These are phyloP conservation scores for Lasioglossum figueresi DNA, from an alignment of 2,888 invertebrate species.

Conservation along the genomic window DNA sequence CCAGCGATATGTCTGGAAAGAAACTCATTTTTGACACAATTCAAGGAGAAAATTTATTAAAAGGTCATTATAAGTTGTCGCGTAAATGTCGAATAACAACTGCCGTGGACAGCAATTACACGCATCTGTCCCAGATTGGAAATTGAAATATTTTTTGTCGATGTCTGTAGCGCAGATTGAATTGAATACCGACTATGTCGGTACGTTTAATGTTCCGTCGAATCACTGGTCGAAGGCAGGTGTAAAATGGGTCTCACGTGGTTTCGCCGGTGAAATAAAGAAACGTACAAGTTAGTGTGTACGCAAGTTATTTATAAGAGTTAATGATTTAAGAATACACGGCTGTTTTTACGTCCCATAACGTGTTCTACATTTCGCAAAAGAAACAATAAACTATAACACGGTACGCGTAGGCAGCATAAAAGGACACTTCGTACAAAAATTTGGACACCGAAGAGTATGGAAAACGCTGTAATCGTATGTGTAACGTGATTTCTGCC, in stretches of 20 bases:
- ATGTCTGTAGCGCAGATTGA: background rate
- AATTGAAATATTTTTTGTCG: background rate
- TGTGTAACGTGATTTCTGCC: background rate
- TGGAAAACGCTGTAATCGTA: background rate
- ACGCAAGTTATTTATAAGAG: constrained; percentile 31
- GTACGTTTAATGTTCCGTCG: background rate
- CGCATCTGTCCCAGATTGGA: background rate
- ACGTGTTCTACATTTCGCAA: constrained; percentile 13
- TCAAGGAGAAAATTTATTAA: background rate
- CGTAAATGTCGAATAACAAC: background rate
- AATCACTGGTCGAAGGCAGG: constrained; percentile 9
- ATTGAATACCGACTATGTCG: background rate
- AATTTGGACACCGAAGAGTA: background rate
- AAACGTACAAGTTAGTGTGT: constrained; percentile 14
- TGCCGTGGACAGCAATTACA: background rate
- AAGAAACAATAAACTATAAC: constrained; percentile 2
- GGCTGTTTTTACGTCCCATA: background rate
- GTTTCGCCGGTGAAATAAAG: constrained; percentile 9
- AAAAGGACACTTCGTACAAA: background rate
- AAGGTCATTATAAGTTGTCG: background rate
- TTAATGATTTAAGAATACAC: constrained; percentile 7
- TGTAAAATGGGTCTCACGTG: constrained; percentile 29
- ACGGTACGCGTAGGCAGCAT: background rate
- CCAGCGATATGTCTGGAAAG: background rate
- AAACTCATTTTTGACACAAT: background rate